A percentile compares a stretch with the other conserved stretches of the same genome.
phyloP scores from a whole-genome alignment of 2,113 vertebrate species.

The Cricetomys ansorgei region DNA sequence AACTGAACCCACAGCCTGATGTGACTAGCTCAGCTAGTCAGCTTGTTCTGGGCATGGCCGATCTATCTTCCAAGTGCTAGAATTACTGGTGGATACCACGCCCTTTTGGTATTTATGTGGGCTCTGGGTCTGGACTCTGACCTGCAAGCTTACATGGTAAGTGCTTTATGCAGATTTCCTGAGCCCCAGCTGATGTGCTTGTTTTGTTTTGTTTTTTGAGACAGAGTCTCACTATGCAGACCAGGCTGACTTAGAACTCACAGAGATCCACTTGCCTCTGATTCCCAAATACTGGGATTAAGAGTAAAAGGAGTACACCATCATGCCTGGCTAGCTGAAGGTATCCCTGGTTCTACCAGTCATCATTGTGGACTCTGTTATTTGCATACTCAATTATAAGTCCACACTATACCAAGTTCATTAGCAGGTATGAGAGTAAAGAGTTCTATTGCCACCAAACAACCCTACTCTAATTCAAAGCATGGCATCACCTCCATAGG shows the following conservation, averaged over 20 bases:
- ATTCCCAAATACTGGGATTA: not conserved
- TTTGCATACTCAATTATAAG: accelerated
- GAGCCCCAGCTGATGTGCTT: not conserved
- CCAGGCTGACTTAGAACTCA: not conserved
- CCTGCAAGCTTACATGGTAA: not conserved
- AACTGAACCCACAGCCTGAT: not conserved
- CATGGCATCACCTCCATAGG: not conserved
- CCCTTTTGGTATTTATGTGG: not conserved
- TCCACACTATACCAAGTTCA: accelerated
- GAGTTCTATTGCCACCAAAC: not conserved
- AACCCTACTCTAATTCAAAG: not conserved
- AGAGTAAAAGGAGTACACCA: not conserved
- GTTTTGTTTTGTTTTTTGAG: not conserved
- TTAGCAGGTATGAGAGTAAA: not conserved
- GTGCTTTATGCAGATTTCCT: not conserved
- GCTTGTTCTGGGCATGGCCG: not conserved
- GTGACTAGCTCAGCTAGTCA: no score
- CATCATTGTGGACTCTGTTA: not conserved
- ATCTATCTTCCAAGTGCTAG: not conserved
- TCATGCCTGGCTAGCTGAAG: not conserved
- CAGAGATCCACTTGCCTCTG: not conserved
- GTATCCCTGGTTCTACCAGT: not conserved
- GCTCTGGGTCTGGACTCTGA: no score
- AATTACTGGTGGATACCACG: not conserved
- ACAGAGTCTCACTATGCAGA: not conserved